Percentiles rank a stretch among this genome's conserved stretches.
Conservation (phyloP, 2,797 vertebrate genomes). For the Glyptemys insculpta region DNA sequence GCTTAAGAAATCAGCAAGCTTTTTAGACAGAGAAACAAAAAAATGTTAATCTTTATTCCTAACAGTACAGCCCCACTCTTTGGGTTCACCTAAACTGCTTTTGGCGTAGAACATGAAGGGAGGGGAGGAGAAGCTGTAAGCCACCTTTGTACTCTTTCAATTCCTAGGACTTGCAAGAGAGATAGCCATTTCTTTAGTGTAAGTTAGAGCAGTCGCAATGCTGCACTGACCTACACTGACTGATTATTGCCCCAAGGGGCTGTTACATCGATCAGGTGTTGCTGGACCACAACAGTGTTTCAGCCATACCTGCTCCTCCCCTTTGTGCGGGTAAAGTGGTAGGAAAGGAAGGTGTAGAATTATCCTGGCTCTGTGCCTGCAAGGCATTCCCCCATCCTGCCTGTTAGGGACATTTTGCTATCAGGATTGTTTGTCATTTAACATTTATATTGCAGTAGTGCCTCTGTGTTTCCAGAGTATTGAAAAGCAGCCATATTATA, state of each 20-base stretch:
- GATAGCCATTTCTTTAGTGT: neutral
- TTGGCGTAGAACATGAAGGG: neutral
- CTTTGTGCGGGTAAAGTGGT: too few species aligned
- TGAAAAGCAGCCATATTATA: neutral
- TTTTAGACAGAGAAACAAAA: neutral
- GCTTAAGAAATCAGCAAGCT: neutral
- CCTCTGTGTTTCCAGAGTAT: neutral
- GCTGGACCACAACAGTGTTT: neutral
- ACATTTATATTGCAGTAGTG: neutral
- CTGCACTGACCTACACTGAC: neutral
- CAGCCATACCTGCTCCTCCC: rapidly evolving
- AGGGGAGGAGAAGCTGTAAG: rapidly evolving
- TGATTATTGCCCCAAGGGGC: neutral
- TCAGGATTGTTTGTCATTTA: neutral
- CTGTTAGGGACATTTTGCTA: neutral
- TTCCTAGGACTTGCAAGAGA: neutral
- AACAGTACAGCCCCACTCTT: neutral
- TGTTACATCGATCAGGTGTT: rapidly evolving
- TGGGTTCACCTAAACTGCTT: neutral
- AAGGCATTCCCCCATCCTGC: neutral
- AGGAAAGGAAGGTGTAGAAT: neutral
- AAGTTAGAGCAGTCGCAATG: neutral
- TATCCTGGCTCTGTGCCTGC: neutral
- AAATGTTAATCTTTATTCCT: rapidly evolving
- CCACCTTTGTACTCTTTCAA: rapidly evolving